Percentiles rank a stretch among this genome's conserved stretches.
phyloP scores from a whole-genome alignment of 2,888 invertebrate species.

The Philonicus albiceps region DNA sequence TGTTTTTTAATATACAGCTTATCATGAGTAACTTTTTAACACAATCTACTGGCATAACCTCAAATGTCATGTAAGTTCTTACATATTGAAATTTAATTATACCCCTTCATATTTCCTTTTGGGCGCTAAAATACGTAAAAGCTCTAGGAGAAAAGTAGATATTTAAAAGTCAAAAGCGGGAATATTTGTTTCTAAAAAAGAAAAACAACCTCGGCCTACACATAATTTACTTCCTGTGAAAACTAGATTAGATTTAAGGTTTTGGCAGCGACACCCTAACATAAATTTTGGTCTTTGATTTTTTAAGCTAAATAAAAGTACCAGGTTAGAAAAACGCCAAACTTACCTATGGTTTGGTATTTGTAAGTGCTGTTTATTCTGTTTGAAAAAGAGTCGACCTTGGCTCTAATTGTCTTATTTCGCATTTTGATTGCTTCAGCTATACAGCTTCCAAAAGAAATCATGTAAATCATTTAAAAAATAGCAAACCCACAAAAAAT shows the following conservation, averaged over 20 bases:
- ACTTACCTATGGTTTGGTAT: no score
- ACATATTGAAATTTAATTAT: neutral
- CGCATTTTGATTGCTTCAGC: no score
- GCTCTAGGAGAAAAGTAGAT: neutral
- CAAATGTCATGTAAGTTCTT: constrained; percentile 26
- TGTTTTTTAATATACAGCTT: neutral
- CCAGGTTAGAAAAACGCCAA: no score
- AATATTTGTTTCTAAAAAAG: neutral
- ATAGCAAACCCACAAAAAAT: no score
- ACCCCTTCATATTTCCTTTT: neutral
- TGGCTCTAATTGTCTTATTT: no score
- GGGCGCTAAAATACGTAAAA: neutral
- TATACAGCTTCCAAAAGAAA: no score
- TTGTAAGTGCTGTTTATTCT: no score
- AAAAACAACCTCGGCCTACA: no score
- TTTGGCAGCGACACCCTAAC: neutral
- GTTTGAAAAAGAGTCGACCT: no score
- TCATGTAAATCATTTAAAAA: no score
- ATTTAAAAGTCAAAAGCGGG: neutral
- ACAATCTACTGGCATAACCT: constrained; percentile 5
- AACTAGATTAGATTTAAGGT: neutral
- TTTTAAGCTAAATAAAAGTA: no score
- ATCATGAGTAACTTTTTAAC: constrained; percentile 28
- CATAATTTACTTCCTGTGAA: neutral
- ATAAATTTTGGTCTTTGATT: neutral